Evolutionary conservation across 2,888 invertebrate genomes (phyloP), one percentile per base, ranked within the genome.

Genomic region (Eledone cirrhosa): DNA sequence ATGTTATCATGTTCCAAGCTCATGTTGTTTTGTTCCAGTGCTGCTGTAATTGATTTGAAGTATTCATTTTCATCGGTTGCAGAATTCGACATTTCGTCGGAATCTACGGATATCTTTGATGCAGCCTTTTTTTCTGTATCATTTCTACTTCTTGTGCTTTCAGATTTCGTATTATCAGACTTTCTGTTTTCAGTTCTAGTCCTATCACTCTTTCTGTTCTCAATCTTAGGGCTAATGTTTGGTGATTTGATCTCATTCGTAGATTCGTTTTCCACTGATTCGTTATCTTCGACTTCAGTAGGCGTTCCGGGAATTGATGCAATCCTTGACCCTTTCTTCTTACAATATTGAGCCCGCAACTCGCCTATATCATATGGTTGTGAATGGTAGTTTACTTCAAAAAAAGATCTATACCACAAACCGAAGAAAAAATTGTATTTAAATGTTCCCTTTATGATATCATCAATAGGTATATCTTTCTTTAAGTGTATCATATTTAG

Each of bases 351-450:
- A 13, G 72, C 22, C 7, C 72, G 72, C 1, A 72, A 4, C n/a
- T 72, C n/a, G n/a, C n/a, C 5, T 7, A 72, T 31, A 22, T 72
- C 72, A 3, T 33, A 13, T 2, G 72, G 72, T 8, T 72, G 72
- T 13, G n/a, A 33, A 13, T 72, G 29, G 33, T 41, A 72, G 5
- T 72, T 72, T 1, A 31, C 41, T n/a, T 72, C 72, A 19, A 72
- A 72, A 31, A 72, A 72, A n/a, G 72, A 29, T 41, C 31, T 72
- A n/a, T 31, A 72, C 72, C 72, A 72, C n/a, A 72, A 41, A 19
- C 72, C 72, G 19, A 72, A 72, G n/a, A n/a, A 13, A 72, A 72
- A 72, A n/a, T 41, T 31, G 22, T 72, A n/a, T 8, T 72, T 72
- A 22, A 72, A 72, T 0, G 72, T 41, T 27, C 72, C 72, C 13